These are phyloP conservation scores for Nemopilema nomurai DNA, from an alignment of 30 jellyfish, hydroid and myxozoan genomes.

Conservation along the genomic window DNA sequence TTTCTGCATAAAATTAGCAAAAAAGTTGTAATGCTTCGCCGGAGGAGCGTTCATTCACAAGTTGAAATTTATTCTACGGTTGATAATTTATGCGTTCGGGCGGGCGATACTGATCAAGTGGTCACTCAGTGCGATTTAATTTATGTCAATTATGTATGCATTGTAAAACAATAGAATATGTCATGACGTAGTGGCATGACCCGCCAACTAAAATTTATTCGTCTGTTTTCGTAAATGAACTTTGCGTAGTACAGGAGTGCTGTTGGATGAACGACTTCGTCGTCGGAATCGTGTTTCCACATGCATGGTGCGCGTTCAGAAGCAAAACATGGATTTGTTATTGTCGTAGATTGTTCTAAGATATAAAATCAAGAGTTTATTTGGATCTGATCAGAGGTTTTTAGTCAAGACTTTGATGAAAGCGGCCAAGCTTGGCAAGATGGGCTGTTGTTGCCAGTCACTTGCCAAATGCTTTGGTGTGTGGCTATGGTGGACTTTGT, in stretches of 20 bases:
- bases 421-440: conserved; percentile 46
- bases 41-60: conserved; percentile 64
- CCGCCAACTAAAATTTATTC: conserved; percentile 61
- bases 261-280: neutral
- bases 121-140: conserved; percentile 32
- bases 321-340: conserved; percentile 5
- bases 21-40: neutral
- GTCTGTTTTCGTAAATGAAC: conserved; percentile 70
- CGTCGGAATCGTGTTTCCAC: conserved; percentile 4
- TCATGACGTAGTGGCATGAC: conserved; percentile 71
- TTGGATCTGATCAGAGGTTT: neutral
- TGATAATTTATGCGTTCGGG: neutral
- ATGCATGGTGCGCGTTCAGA: conserved; percentile 24
- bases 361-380: neutral
- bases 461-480: conserved; percentile 19
- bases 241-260: conserved; percentile 60
- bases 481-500: conserved; percentile 63
- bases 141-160: conserved; percentile 30
- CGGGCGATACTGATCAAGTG: neutral
- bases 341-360: neutral
- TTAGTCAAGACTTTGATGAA: conserved; percentile 6
- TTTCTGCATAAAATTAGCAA: neutral
- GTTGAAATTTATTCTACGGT: conserved; percentile 17
- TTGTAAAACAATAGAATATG: conserved; percentile 27
- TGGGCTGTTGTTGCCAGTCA: conserved; percentile 64